A percentile compares a stretch with the other conserved stretches of the same genome.
Conservation (phyloP, 2,113 vertebrate genomes). For the Psammodynastes pulverulentus region DNA sequence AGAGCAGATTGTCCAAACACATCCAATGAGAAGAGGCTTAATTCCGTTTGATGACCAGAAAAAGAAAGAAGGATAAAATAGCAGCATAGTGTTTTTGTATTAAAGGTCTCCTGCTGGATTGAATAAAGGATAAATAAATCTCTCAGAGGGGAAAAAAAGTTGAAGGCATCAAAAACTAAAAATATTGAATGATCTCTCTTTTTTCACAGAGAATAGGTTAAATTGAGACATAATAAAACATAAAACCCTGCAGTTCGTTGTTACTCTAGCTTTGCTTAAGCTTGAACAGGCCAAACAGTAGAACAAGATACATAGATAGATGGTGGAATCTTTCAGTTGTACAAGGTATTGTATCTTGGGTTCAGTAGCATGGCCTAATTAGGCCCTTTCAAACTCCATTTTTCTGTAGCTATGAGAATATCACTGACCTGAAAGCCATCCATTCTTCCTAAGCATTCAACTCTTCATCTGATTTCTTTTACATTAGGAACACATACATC, state of each 20-base stretch:
- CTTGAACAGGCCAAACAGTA: neutral
- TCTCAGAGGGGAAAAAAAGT: neutral
- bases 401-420: neutral
- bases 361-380: neutral
- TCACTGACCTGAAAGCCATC: neutral
- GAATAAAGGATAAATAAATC: neutral
- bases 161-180: neutral
- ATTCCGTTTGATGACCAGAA: neutral
- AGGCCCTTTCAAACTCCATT: neutral
- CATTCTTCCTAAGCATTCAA: slow-evolving; percentile 30
- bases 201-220: neutral
- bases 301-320: neutral
- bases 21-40: neutral
- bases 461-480: slow-evolving; percentile 43
- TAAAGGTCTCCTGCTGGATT: neutral
- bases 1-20: neutral
- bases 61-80: neutral
- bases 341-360: neutral
- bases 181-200: neutral
- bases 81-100: neutral
- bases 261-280: neutral
- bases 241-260: neutral
- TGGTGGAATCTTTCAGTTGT: neutral
- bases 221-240: neutral
- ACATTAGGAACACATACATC: neutral